Evolutionary conservation across 2,113 vertebrate species (phyloP), one percentile per base, ranked within the genome.

Genomic region (Malurus cyaneus): DNA sequence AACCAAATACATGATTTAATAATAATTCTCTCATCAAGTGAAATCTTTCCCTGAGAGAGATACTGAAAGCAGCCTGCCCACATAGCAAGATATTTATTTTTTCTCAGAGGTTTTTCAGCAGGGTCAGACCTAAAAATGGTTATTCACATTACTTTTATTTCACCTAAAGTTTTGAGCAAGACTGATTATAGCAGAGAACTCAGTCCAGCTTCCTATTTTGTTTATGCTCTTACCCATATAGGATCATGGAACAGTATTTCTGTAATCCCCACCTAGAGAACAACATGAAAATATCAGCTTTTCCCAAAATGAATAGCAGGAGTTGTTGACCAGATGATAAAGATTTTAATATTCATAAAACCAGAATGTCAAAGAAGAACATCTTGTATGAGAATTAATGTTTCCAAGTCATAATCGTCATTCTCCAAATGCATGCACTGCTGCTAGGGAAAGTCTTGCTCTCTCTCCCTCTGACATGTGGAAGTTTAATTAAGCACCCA

Each of bases 261-360:
- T 78, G 20, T 54, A 86, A 83, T 73, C 56, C 7, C 21, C 53
- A 88, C 79, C 50, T 73, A 93, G 49, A 86, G 34, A 93, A 86
- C 34, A 66, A 66, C 32, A 85, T 2, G 11, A 91, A 92, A 86
- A 90, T 88, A 94, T 8, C 52, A 74, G 41, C 44, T 86, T 95
- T 89, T 88, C 59, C 39, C 31, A 39, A 90, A 94, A 74, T 50
- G 32, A 92, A 67, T 82, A 91, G 54, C 59, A 85, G 71, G 85
- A 95, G 79, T 77, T 95, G 74, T 89, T 96, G 91, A 95, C 89
- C 89, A 89, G 85, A 96, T 96, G 47, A 96, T 92, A 92, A 96
- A 96, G 69, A 93, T 34, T 96, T 95, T 93, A 88, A 90, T 95
- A 96, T 93, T 96, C 94, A 96, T 70, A 74, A 86, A 96, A 95